Conservation (phyloP, 2,797 vertebrate species). For the Pteropus rufus region DNA sequence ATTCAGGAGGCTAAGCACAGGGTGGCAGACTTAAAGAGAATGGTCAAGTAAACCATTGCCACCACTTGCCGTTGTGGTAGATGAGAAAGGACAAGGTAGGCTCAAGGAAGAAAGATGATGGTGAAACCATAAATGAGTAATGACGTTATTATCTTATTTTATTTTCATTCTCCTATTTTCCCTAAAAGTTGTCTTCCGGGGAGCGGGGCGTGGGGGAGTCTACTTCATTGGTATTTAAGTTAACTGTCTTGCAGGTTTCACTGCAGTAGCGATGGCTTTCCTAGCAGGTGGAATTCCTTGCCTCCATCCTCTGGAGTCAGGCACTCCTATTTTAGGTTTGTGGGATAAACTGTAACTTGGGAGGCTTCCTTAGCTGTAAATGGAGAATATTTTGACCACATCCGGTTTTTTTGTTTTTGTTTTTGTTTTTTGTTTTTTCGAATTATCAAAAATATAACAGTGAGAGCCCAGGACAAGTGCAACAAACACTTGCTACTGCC, state of each 20-base stretch:
- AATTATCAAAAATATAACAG: not conserved
- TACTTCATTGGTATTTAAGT: not conserved
- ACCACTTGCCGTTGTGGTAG: not conserved
- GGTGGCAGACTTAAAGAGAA: not conserved
- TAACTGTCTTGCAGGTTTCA: not conserved
- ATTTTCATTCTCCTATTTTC: not conserved
- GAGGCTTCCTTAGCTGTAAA: not conserved
- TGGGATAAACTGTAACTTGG: not conserved
- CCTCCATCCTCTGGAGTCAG: not conserved
- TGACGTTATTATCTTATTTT: not conserved
- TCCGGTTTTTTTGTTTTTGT: not conserved
- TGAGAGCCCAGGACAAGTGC: not conserved
- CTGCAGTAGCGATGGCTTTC: not conserved
- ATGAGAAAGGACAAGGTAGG: not conserved
- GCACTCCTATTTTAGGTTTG: not conserved
- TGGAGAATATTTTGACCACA: not conserved
- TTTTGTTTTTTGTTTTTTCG: not conserved
- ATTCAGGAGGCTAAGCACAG: not conserved
- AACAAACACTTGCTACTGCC: not conserved
- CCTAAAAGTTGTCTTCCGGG: not conserved
- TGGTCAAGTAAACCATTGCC: not conserved
- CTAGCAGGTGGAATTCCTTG: accelerated
- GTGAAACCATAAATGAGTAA: not conserved
- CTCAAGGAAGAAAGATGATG: not conserved
- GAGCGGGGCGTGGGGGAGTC: not conserved